Conservation (phyloP, 2,888 invertebrate genomes). For the Apodemia mormo region DNA sequence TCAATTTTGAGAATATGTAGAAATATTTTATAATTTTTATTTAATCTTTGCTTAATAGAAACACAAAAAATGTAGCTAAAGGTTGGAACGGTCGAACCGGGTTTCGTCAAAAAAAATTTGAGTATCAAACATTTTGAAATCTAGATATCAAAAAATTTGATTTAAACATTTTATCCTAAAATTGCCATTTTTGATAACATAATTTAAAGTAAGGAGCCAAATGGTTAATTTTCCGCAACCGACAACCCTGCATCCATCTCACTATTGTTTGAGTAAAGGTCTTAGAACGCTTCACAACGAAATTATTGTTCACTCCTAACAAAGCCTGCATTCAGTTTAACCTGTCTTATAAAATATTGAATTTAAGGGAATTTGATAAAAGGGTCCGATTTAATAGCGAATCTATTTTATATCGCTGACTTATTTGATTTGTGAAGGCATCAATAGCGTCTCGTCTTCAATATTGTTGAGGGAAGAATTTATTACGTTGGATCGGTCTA, state of each 20-base stretch:
- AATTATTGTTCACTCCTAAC: conserved; percentile 32
- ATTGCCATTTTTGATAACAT: neutral
- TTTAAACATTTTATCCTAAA: neutral
- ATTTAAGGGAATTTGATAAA: conserved; percentile 44
- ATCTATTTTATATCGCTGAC: conserved; percentile 29
- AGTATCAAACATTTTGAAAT: too few relatives aligned
- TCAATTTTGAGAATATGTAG: too few relatives aligned
- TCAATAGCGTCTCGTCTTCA: conserved; percentile 20
- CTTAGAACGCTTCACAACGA: conserved; percentile 9
- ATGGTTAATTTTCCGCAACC: neutral
- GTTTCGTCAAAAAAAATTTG: too few relatives aligned
- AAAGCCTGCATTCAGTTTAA: conserved; percentile 42
- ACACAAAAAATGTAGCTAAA: too few relatives aligned
- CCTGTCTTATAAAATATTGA: conserved; percentile 45
- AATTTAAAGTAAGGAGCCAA: neutral
- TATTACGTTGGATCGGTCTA: conserved; percentile 8
- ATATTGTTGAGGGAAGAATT: conserved; percentile 1
- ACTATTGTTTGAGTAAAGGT: conserved; percentile 14
- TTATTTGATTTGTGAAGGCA: conserved; percentile 34
- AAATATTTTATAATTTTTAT: too few relatives aligned
- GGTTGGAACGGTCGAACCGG: too few relatives aligned
- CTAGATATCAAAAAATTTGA: too few relatives aligned
- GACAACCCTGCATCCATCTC: conserved; percentile 2
- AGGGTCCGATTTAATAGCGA: conserved; percentile 32
- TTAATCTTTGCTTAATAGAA: too few relatives aligned